Evolutionary conservation across 2,797 vertebrate genomes (phyloP), one percentile per base, ranked within the genome.

Genomic region (Poeciliopsis presidionis): DNA sequence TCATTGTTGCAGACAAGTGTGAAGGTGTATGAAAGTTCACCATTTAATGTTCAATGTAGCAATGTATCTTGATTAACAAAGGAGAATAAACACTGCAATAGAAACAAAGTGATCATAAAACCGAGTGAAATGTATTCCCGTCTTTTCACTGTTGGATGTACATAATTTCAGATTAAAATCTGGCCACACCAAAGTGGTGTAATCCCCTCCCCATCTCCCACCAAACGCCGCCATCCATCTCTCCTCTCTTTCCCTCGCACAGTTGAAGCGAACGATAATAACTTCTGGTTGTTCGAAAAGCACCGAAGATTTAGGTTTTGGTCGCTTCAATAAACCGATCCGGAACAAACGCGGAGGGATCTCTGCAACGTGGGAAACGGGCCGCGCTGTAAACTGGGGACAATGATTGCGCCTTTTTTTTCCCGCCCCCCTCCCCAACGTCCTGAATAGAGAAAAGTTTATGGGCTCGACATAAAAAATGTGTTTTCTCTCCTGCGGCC

Each of bases 401-500:
- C 91, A 93, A 91, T 88, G 88, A 91, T 93, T 90, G 86, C 90
- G 72, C 69, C 80, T 76, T 41, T 67, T 41, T 67, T 39, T 39
- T 39, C 36, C 36, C 36, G 36, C 36, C 0, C 36, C 36, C 36
- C 7, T 9, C 41, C 4, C 36, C 63, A 33, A 41, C 16, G 76
- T 70, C 74, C 18, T 94, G 91, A 93, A 95, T 87, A 81, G 92
- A 86, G 87, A 91, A 90, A 93, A 91, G 88, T 93, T 95, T 93
- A 95, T 94, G 90, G 93, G 90, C 90, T 92, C 90, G 93, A 94
- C 87, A 94, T 95, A 93, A 93, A 94, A 94, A 91, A 95, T 94
- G 94, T 91, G 90, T 94, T 96, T 93, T 94, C 91, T 55, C 85
- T n/a, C 85, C 89, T 73, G 84, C 36, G 87, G 89, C 90, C 91